Conservation (phyloP, 92 coral and sea anemone species). For the Parazoanthus swiftii region DNA sequence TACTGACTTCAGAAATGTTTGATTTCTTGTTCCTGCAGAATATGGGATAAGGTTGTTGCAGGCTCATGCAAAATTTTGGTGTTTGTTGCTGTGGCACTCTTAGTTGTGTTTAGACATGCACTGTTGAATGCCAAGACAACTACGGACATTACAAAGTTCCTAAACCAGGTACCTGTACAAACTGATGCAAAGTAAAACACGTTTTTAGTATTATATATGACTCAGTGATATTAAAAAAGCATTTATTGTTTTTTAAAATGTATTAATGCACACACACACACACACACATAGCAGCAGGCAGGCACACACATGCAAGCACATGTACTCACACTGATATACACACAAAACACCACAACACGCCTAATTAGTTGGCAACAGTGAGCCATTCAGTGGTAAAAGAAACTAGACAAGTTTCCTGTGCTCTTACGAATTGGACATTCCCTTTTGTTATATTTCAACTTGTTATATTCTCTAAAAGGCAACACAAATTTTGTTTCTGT, state of each 20-base stretch:
- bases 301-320: background rate
- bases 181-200: too few relatives aligned
- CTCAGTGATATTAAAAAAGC: too few relatives aligned
- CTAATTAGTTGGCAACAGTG: background rate
- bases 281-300: background rate
- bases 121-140: conserved; percentile 68
- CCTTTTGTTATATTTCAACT: background rate
- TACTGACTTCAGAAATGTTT: background rate
- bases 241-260: background rate
- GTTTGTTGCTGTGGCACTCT: conserved; percentile 86
- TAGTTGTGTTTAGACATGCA: conserved; percentile 68
- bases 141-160: conserved; percentile 47
- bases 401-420: background rate
- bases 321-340: background rate
- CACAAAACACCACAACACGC: background rate
- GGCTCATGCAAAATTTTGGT: conserved; percentile 92
- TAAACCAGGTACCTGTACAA: conserved; percentile 59
- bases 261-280: background rate
- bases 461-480: background rate
- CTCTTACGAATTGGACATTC: background rate
- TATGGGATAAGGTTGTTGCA: conserved; percentile 93
- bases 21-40: conserved; percentile 42
- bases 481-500: background rate
- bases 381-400: too few relatives aligned
- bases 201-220: background rate